These are phyloP conservation scores for Drosophila mimetica DNA, from an alignment of 2,888 invertebrate species.

Conservation along the genomic window DNA sequence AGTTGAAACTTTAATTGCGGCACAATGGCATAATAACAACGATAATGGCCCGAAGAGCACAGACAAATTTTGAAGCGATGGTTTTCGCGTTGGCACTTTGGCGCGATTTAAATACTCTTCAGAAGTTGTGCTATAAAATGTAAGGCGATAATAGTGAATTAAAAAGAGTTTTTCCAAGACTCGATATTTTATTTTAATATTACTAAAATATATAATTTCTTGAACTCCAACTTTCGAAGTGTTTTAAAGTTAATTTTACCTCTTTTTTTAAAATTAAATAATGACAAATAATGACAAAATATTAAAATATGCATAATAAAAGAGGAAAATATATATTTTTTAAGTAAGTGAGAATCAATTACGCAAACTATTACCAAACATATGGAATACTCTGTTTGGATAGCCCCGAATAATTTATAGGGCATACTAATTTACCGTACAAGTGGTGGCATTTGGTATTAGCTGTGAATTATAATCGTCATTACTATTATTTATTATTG, in stretches of 20 bases:
- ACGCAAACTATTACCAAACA: neutral
- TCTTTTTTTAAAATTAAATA: fast-evolving
- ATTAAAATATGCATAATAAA: too few species aligned
- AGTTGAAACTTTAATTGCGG: constrained; percentile 75
- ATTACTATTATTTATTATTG: constrained; percentile 54
- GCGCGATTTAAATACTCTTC: neutral
- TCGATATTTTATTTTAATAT: neutral
- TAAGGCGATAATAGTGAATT: neutral
- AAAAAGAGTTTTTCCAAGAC: neutral
- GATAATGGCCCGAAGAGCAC: constrained; percentile 42
- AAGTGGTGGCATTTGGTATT: constrained; percentile 57
- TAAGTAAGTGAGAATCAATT: too few species aligned
- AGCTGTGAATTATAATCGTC: constrained; percentile 55
- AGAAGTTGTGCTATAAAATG: neutral
- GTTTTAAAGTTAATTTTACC: too few species aligned
- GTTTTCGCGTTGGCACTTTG: neutral
- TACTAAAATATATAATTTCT: too few species aligned
- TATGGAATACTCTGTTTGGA: neutral
- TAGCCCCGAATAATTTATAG: constrained; percentile 4
- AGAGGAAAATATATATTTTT: neutral
- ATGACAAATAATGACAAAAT: too few species aligned
- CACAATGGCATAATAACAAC: constrained; percentile 65
- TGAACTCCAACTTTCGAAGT: too few species aligned
- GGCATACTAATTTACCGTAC: constrained; percentile 39
- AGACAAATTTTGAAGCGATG: neutral